Evolutionary conservation across 1,140 invertebrate species (phyloP).

Genomic region (Mactra quadrangularis): DNA sequence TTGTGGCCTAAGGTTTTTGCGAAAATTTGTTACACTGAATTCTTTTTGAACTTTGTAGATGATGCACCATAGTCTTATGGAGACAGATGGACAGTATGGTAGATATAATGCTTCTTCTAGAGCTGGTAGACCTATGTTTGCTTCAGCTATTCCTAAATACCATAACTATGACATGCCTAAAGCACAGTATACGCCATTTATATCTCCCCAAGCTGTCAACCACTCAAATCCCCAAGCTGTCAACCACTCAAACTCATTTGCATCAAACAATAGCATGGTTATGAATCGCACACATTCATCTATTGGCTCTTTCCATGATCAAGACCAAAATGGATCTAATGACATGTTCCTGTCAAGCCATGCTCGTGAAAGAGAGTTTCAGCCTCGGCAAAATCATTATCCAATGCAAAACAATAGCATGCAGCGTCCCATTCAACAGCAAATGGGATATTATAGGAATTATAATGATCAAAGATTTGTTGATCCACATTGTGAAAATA

Average conservation of each 20-base stretch:
- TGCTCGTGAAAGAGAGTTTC: background rate
- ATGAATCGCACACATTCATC: background rate
- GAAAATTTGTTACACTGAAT: too few species aligned
- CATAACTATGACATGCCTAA: slow-evolving; percentile 1
- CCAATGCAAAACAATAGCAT: too few species aligned
- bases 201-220: background rate
- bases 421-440: too few species aligned
- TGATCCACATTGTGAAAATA: too few species aligned
- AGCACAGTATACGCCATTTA: slow-evolving; percentile 34
- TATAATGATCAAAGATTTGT: too few species aligned
- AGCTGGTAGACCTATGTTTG: slow-evolving; percentile 6
- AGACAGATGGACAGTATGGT: background rate
- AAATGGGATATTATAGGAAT: too few species aligned
- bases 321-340: background rate
- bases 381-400: too few species aligned
- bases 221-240: background rate
- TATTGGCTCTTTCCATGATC: background rate
- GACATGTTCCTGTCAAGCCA: background rate
- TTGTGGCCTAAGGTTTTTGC: too few species aligned
- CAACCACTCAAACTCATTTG: background rate
- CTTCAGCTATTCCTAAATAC: slow-evolving; percentile 24
- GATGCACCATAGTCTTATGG: background rate
- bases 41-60: too few species aligned
- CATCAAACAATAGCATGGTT: slow-evolving; percentile 34
- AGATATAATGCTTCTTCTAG: background rate